Conservation (phyloP, 2,797 vertebrate genomes). For the Myotis pilosus region DNA sequence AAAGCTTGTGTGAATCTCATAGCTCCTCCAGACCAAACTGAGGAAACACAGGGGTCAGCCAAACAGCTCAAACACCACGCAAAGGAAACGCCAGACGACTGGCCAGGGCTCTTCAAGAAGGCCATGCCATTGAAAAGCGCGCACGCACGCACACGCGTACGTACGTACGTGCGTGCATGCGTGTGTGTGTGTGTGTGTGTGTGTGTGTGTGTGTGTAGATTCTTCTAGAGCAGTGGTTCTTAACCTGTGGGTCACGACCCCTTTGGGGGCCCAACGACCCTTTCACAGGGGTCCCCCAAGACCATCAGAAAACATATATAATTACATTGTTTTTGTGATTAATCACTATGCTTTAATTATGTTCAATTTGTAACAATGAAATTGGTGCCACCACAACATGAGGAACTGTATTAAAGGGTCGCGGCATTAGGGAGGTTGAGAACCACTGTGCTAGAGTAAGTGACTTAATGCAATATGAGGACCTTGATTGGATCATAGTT, state of each 20-base stretch:
- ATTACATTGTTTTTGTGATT: too few relatives aligned
- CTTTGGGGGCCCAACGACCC: too few relatives aligned
- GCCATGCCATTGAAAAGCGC: background rate
- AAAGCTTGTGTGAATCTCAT: background rate
- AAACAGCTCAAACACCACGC: background rate
- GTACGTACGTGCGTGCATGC: accelerated
- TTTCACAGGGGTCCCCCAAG: too few relatives aligned
- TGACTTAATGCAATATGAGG: background rate
- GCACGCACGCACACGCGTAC: too few relatives aligned
- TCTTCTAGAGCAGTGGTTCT: background rate
- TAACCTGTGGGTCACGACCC: too few relatives aligned
- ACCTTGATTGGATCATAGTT: background rate
- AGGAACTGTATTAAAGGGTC: too few relatives aligned
- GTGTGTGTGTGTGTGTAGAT: background rate
- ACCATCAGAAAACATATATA: too few relatives aligned
- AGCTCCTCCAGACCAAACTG: background rate
- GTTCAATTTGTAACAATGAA: too few relatives aligned
- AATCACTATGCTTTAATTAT: too few relatives aligned
- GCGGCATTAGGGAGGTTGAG: too few relatives aligned
- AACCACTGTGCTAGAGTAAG: background rate
- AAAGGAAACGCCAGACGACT: background rate
- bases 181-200: accelerated
- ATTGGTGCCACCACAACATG: too few relatives aligned
- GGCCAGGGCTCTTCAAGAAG: background rate
- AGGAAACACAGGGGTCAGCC: background rate